These are phyloP conservation scores for Zaprionus lachaisei DNA, from an alignment of 1,140 invertebrate genomes.

Conservation along the genomic window DNA sequence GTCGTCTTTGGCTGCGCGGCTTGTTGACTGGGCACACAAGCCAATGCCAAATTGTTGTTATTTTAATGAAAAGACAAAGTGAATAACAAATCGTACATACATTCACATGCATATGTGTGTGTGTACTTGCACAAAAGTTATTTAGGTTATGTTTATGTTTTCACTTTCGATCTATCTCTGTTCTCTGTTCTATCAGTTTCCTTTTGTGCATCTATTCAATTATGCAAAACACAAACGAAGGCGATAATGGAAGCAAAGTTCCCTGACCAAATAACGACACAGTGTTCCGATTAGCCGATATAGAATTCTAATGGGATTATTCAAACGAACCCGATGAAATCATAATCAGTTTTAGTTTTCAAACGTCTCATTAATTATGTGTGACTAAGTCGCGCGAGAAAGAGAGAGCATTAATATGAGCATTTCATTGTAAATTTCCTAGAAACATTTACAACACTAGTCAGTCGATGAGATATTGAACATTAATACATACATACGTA, in stretches of 20 bases:
- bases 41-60: slow-evolving; percentile 40
- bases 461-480: neutral
- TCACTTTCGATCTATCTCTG: neutral
- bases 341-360: slow-evolving; percentile 20
- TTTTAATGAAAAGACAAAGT: slow-evolving; percentile 25
- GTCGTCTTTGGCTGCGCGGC: neutral
- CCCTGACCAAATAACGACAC: neutral
- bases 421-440: neutral
- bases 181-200: neutral
- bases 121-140: neutral
- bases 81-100: neutral
- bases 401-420: slow-evolving; percentile 3
- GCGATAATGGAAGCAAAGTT: neutral
- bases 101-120: neutral
- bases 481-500: neutral
- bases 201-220: slow-evolving; percentile 7
- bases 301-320: slow-evolving; percentile 6
- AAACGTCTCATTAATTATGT: neutral
- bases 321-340: neutral
- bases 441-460: neutral
- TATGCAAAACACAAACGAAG: slow-evolving; percentile 21
- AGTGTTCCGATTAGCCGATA: neutral
- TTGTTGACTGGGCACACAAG: slow-evolving; percentile 32
- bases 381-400: neutral
- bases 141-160: slow-evolving; percentile 7